phyloP scores from a whole-genome alignment of 2,797 vertebrate species.

The Notoglanidium macrostoma region DNA sequence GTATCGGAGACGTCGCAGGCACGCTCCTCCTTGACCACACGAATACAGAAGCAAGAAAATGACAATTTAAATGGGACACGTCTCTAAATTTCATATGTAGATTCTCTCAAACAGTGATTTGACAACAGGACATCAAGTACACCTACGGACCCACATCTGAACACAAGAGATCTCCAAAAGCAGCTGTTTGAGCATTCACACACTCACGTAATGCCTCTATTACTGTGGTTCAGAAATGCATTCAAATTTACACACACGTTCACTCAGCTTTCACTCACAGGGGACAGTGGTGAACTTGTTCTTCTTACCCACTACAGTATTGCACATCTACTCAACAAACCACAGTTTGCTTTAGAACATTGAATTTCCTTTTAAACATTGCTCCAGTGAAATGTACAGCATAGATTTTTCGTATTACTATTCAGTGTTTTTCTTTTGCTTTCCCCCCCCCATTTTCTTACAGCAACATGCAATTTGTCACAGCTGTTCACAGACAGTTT shows the following conservation, averaged over 20 bases:
- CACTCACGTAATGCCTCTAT: slow-evolving; percentile 44
- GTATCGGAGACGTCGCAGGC: slow-evolving; percentile 69
- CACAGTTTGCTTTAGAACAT: slow-evolving; percentile 66
- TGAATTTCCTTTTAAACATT: slow-evolving; percentile 53
- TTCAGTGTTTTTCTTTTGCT: slow-evolving; percentile 59
- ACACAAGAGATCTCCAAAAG: slow-evolving; percentile 64
- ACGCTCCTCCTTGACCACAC: slow-evolving; percentile 52
- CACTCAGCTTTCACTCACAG: slow-evolving; percentile 63
- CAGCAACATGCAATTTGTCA: slow-evolving; percentile 78
- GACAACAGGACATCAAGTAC: slow-evolving; percentile 45
- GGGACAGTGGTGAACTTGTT: slow-evolving; percentile 58
- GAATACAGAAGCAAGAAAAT: slow-evolving; percentile 46
- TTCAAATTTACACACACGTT: slow-evolving; percentile 48
- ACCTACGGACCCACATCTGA: slow-evolving; percentile 41
- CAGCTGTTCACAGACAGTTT: slow-evolving; percentile 76
- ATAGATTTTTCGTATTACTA: slow-evolving; percentile 69
- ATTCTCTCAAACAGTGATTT: slow-evolving; percentile 39
- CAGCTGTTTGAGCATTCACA: slow-evolving; percentile 55
- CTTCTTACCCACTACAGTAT: slow-evolving; percentile 69
- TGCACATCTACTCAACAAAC: slow-evolving; percentile 80
- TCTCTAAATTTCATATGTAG: slow-evolving; percentile 47
- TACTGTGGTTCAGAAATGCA: slow-evolving; percentile 30
- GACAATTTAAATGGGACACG: slow-evolving; percentile 36
- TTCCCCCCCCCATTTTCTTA: slow-evolving; percentile 57
- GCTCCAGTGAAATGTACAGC: slow-evolving; percentile 76